Evolutionary conservation across 1,140 invertebrate species (phyloP).

Genomic region (Calliphora vicina): DNA sequence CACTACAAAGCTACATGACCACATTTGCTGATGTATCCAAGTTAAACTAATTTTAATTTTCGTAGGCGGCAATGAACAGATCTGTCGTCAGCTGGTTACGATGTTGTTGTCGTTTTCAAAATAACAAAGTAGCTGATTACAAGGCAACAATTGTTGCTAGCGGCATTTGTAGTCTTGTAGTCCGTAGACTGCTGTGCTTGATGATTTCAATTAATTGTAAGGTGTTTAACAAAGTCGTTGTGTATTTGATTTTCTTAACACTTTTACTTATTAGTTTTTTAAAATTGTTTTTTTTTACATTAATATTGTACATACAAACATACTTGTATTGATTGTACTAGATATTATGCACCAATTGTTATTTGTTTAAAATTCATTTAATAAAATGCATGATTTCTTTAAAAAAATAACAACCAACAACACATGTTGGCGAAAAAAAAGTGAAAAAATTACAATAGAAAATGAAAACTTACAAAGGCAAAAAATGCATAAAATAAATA

Average conservation of each 20-base stretch:
- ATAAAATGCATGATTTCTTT: conserved; percentile 8
- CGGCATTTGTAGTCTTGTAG: no score
- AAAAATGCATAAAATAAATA: neutral
- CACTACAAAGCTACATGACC: no score
- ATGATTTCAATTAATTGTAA: no score
- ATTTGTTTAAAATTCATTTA: neutral
- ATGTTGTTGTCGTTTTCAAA: no score
- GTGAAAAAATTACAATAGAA: neutral
- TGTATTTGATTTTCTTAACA: neutral
- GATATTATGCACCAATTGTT: conserved; percentile 13
- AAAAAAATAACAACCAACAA: neutral
- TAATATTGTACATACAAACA: no score
- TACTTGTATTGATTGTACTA: conserved; percentile 2
- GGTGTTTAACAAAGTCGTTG: neutral
- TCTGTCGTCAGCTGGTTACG: no score
- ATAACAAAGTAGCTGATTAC: no score
- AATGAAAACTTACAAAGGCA: neutral
- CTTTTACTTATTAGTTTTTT: neutral
- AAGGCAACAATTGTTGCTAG: no score
- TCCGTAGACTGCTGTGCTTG: no score
- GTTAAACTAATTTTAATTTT: no score
- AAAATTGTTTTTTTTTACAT: neutral
- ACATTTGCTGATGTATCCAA: no score
- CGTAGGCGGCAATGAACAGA: no score
- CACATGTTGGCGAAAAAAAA: neutral